A percentile compares a stretch with the other conserved stretches of the same genome.
These are phyloP conservation scores for Drosophila anceps DNA, from an alignment of 2,888 invertebrate species.

Conservation along the genomic window DNA sequence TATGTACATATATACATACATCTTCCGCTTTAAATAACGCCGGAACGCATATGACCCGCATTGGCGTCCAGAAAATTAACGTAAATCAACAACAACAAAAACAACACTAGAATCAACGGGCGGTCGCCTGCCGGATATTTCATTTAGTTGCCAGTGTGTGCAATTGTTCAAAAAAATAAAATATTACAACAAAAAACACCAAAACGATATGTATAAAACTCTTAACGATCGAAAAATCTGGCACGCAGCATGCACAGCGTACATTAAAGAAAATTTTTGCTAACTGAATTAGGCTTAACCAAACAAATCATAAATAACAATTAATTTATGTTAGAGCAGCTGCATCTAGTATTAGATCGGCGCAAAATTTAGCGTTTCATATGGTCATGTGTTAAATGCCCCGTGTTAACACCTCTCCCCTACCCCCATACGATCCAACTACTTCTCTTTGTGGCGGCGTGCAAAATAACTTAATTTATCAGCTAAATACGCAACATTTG, in stretches of 20 bases:
- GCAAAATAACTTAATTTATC: conserved; percentile 71
- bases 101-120: conserved; percentile 42
- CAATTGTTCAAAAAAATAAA: conserved; percentile 14
- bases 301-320: conserved; percentile 75
- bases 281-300: conserved; percentile 26
- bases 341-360: conserved; percentile 1
- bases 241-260: conserved; percentile 18
- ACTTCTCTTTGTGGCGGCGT: conserved; percentile 9
- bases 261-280: conserved; percentile 34
- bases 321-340: conserved; percentile 51
- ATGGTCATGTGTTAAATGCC: conserved; percentile 52
- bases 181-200: not conserved
- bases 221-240: conserved; percentile 18
- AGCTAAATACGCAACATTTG: conserved; percentile 55
- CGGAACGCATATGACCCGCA: conserved; percentile 75
- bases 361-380: conserved; percentile 19
- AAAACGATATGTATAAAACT: conserved; percentile 16
- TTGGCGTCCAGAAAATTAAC: conserved; percentile 65
- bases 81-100: conserved; percentile 37
- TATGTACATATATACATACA: conserved; percentile 11
- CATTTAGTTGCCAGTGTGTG: conserved; percentile 64
- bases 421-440: not conserved
- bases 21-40: conserved; percentile 62
- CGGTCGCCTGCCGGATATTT: conserved; percentile 70
- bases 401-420: conserved; percentile 42